phyloP scores from a whole-genome alignment of 2,797 vertebrate species.

The Pelochelys cantorii region DNA sequence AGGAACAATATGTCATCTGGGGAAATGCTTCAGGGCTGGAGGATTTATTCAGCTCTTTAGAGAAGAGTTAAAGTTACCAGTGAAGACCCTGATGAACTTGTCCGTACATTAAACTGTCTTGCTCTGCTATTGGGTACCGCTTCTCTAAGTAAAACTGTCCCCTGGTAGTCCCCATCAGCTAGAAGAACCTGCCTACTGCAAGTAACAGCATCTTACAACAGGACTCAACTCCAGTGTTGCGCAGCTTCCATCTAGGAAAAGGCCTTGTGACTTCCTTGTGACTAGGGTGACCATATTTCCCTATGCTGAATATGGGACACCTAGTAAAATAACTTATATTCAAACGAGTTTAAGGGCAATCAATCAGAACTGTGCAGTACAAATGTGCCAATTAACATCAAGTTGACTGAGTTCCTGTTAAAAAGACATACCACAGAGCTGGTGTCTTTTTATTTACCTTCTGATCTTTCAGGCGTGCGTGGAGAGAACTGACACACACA shows the following conservation, averaged over 20 bases:
- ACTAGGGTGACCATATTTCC: too few species aligned
- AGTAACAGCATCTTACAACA: background rate
- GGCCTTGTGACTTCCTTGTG: rapidly evolving
- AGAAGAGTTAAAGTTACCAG: slow-evolving; percentile 7
- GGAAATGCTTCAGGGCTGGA: slow-evolving; percentile 8
- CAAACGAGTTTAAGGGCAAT: too few species aligned
- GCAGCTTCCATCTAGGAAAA: background rate
- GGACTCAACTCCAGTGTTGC: background rate
- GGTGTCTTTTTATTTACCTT: too few species aligned
- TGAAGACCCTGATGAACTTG: slow-evolving; percentile 22
- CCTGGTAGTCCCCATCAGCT: background rate
- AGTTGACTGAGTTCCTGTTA: too few species aligned
- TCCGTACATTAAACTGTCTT: background rate
- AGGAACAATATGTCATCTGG: slow-evolving; percentile 3
- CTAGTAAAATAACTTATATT: too few species aligned
- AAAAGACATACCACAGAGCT: too few species aligned
- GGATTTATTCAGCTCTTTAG: slow-evolving; percentile 35
- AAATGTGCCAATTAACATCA: too few species aligned
- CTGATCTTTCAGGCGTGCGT: too few species aligned
- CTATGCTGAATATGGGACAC: too few species aligned
- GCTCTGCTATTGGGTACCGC: background rate
- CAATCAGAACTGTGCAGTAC: too few species aligned
- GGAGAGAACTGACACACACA: too few species aligned
- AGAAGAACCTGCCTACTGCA: background rate
- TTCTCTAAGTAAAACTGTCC: background rate